A percentile compares a stretch with the other conserved stretches of the same genome.
Evolutionary conservation across 2,113 vertebrate genomes (phyloP).

Genomic region (Daboia siamensis): DNA sequence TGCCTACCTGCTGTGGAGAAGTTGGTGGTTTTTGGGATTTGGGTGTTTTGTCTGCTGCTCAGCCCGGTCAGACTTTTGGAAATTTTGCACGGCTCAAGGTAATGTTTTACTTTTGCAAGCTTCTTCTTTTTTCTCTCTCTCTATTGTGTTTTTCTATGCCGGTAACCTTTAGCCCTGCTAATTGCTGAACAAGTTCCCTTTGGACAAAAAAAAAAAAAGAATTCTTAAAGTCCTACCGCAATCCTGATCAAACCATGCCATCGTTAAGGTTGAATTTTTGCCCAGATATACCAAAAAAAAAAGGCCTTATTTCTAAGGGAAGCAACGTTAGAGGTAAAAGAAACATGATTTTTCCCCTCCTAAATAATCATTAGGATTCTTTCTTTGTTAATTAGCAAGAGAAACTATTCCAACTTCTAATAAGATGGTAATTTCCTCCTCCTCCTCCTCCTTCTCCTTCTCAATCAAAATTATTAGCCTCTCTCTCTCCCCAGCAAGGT

Average conservation of each 20-base stretch:
- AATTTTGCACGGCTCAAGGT: slow-evolving; percentile 22
- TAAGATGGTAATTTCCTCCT: background rate
- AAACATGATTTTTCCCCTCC: background rate
- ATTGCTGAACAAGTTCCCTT: background rate
- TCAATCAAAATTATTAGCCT: rapidly evolving
- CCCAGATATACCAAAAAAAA: rapidly evolving
- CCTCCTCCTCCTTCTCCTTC: too few species aligned
- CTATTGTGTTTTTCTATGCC: background rate
- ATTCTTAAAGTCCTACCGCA: background rate
- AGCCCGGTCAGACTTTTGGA: background rate
- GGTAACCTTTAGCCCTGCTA: background rate
- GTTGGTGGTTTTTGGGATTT: background rate
- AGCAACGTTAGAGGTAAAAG: too few species aligned
- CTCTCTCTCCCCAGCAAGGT: background rate
- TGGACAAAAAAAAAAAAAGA: background rate
- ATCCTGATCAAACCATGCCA: rapidly evolving
- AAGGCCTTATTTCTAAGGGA: background rate
- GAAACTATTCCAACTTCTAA: background rate
- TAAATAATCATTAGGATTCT: background rate
- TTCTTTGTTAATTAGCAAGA: background rate
- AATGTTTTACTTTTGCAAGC: background rate
- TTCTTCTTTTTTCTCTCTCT: background rate
- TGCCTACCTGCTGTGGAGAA: background rate
- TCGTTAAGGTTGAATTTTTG: background rate
- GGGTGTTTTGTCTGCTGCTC: background rate